These are phyloP conservation scores for Myanophis thanlyinensis DNA, from an alignment of 2,113 vertebrate species.

Conservation along the genomic window DNA sequence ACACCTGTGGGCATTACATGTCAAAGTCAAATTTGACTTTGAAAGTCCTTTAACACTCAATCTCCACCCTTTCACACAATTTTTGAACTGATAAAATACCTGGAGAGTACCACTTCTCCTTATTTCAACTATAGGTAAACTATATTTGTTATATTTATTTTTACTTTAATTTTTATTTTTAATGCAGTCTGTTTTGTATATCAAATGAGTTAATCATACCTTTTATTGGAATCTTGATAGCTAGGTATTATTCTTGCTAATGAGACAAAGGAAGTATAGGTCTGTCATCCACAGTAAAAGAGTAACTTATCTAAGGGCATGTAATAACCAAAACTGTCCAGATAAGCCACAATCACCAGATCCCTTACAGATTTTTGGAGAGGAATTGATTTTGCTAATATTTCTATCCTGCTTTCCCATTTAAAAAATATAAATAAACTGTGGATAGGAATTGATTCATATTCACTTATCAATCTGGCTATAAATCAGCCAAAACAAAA, in stretches of 20 bases:
- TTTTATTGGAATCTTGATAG: background rate
- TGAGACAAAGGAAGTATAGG: background rate
- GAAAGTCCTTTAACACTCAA: slow-evolving; percentile 19
- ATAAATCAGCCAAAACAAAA: background rate
- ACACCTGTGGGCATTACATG: slow-evolving; percentile 35
- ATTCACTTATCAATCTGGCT: background rate
- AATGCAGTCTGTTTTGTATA: background rate
- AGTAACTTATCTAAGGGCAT: background rate
- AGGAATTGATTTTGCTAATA: background rate
- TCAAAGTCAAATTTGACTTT: slow-evolving; percentile 67
- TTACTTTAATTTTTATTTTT: background rate
- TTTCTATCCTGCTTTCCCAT: background rate
- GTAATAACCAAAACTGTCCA: background rate
- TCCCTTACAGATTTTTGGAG: background rate
- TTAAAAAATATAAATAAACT: background rate
- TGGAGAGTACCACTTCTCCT: slow-evolving; percentile 36
- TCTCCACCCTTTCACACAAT: slow-evolving; percentile 19
- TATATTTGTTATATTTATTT: slow-evolving; percentile 2
- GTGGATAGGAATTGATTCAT: background rate
- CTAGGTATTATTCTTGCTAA: background rate
- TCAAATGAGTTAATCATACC: background rate
- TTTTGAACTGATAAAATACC: slow-evolving; percentile 39
- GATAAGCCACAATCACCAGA: background rate
- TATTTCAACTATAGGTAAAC: slow-evolving; percentile 35
- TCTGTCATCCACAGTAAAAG: background rate